Base-by-base conservation (phyloP, 2,888 invertebrate genomes). In the Ochropleura leucogaster region DNA sequence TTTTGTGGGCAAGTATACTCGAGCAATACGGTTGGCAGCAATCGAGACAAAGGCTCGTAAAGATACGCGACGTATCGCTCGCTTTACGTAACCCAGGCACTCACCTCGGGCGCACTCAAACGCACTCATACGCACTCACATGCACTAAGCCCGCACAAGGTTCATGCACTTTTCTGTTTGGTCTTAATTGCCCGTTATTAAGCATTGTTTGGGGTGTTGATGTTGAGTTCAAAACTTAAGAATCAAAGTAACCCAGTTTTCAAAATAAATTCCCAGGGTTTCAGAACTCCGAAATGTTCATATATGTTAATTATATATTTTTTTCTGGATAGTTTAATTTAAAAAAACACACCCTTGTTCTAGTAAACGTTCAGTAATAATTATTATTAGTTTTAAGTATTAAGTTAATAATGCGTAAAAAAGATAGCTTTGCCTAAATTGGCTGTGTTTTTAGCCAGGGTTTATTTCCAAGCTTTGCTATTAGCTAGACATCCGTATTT, bases 41-140 rank as follows among this genome's bases (percentile, higher is more conserved):
- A 91, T 92, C 93, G 87, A 93, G 91, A 95, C 95, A 95, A 95
- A 95, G 95, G 95, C 90, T 93, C 95, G 93, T 95, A 95, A 95
- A 95, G 94, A 94, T 94, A 94, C 89, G 92, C 90, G 90, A 87
- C 87, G 87, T 89, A 88, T 89, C 88, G 89, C 79, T 85, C 80
- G 84, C 82, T 88, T 88, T 89, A 86, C 89, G 90, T 89, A 88
- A 89, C 84, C 79, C 83, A 90, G 85, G 87, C 90, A 89, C 88
- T 89, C 90, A 89, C 89, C 89, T 90, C 86, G 62, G 55, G n/a
- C 46, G 70, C 82, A 77, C 83, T 80, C 72, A 68, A 46, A 79
- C 63, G 68, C 72, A 79, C 80, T 72, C 80, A 62, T 62, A 69
- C 49, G 59, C 69, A 70, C 75, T 72, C 66, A 77, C 55, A 70